Percentiles rank a stretch among this genome's conserved stretches.
Evolutionary conservation across 2,113 vertebrate genomes (phyloP).

Genomic region (Hassar affinis): DNA sequence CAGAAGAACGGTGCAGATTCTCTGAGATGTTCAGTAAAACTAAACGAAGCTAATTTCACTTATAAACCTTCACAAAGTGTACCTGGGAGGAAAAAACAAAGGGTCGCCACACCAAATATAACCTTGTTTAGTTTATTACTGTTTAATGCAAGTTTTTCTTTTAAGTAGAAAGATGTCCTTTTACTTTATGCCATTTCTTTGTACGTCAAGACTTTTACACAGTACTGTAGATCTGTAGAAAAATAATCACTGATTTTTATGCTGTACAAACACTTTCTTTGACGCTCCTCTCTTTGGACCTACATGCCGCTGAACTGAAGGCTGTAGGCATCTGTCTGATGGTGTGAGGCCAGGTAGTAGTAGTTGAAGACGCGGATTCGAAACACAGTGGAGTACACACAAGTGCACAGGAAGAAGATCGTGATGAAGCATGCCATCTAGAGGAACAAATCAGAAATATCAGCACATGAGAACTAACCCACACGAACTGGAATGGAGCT

Average conservation of each 20-base stretch:
- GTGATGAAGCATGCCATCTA: conserved; percentile 97
- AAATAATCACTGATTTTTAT: not conserved
- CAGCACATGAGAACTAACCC: not conserved
- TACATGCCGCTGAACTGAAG: conserved; percentile 99
- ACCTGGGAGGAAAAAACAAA: not conserved
- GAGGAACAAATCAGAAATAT: conserved; percentile 48
- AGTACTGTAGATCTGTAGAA: not conserved
- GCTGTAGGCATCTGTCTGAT: conserved; percentile 97
- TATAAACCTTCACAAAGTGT: too few relatives aligned
- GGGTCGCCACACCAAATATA: too few relatives aligned
- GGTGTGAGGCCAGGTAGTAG: conserved; percentile 95
- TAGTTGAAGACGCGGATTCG: conserved; percentile 97
- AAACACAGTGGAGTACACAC: conserved; percentile 97
- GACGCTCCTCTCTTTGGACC: conserved; percentile 60
- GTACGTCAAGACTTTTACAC: too few relatives aligned
- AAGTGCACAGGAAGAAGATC: conserved; percentile 96
- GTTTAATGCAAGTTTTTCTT: too few relatives aligned
- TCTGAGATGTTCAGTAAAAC: too few relatives aligned
- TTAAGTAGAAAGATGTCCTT: too few relatives aligned
- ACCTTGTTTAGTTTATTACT: too few relatives aligned
- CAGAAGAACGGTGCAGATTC: too few relatives aligned
- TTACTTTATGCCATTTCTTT: too few relatives aligned
- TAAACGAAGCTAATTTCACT: too few relatives aligned
- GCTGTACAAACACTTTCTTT: not conserved
- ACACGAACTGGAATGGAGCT: not conserved